Percentiles rank a stretch among this genome's conserved stretches.
Evolutionary conservation across 1,140 invertebrate genomes (phyloP).

Genomic region (Pentalonia nigronervosa): DNA sequence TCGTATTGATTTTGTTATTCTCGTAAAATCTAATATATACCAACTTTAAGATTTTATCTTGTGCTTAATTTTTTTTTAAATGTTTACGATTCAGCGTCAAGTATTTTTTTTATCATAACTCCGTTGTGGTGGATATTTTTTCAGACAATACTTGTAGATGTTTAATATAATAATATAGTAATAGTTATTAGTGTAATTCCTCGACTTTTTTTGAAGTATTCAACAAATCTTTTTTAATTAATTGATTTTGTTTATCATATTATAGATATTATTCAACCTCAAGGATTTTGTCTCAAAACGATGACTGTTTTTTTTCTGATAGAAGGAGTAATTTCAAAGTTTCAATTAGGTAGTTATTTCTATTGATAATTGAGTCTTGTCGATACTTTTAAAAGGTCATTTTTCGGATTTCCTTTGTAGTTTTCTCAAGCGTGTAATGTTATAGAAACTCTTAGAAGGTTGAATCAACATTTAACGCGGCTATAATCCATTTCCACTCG

Average conservation of each 20-base stretch:
- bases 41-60: conserved; percentile 7
- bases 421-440: background rate
- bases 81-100: background rate
- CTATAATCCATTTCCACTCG: background rate
- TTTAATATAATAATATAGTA: background rate
- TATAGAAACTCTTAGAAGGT: background rate
- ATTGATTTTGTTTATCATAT: background rate
- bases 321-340: background rate
- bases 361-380: background rate
- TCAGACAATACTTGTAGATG: background rate
- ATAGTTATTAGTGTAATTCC: background rate
- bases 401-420: background rate
- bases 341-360: background rate
- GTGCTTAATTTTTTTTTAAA: conserved; percentile 1
- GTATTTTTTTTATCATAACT: background rate
- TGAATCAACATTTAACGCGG: background rate
- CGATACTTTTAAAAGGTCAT: background rate
- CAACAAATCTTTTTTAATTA: background rate
- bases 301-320: background rate
- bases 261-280: background rate
- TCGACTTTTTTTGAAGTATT: background rate
- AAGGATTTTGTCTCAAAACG: background rate
- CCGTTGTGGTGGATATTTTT: background rate
- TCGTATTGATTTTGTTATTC: conserved; percentile 18
- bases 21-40: background rate